Conservation (phyloP, 2,888 invertebrate species). For the Leptinotarsa peninsularis region DNA sequence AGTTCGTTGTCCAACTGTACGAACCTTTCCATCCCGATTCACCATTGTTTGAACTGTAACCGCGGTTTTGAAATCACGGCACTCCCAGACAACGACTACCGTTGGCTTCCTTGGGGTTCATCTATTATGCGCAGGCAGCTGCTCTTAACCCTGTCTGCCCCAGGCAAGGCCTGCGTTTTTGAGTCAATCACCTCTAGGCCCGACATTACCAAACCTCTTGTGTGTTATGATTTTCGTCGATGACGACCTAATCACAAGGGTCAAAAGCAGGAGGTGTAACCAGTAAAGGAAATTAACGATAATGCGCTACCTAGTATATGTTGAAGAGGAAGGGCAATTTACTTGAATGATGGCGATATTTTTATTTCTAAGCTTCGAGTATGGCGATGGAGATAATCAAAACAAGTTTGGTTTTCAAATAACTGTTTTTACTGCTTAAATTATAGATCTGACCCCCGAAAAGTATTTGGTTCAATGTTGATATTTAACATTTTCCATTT, state of each 20-base stretch:
- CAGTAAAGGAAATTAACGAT: slow-evolving; percentile 12
- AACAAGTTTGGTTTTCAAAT: no score
- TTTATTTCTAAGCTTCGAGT: not conserved
- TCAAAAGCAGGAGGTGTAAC: slow-evolving; percentile 42
- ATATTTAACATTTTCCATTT: no score
- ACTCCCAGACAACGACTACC: slow-evolving; percentile 30
- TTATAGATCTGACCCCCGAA: no score
- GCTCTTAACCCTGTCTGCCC: slow-evolving; percentile 24
- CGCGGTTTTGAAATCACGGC: slow-evolving; percentile 12
- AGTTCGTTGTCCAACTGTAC: not conserved
- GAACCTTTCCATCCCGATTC: not conserved
- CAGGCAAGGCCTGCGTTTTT: slow-evolving; percentile 39
- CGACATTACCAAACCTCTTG: slow-evolving; percentile 28
- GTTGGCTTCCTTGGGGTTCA: slow-evolving; percentile 32
- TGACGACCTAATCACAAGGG: slow-evolving; percentile 40
- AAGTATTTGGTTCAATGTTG: no score
- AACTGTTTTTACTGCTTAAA: no score
- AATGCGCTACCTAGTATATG: slow-evolving; percentile 22
- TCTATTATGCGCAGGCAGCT: slow-evolving; percentile 26
- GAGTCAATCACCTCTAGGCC: slow-evolving; percentile 39
- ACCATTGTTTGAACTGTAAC: not conserved
- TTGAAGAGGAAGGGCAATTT: not conserved
- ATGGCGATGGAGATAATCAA: not conserved
- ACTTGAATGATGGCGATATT: not conserved
- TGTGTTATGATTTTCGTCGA: slow-evolving; percentile 41